Conservation (phyloP, 2,797 vertebrate genomes). For the Epinephelus awoara region DNA sequence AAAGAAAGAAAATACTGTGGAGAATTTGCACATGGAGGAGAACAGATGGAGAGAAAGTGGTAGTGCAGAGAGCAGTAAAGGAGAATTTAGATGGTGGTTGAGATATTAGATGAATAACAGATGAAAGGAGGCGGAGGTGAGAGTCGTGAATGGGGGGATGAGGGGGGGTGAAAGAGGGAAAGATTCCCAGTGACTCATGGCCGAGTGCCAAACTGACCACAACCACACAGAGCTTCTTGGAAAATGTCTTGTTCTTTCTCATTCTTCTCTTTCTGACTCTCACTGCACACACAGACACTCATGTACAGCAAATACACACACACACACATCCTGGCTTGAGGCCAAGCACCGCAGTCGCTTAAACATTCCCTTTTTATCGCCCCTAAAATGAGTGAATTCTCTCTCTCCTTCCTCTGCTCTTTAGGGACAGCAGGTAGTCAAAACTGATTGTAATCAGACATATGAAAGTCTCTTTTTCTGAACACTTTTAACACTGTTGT, state of each 20-base stretch:
- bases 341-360: constrained; percentile 63
- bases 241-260: constrained; percentile 42
- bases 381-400: constrained; percentile 38
- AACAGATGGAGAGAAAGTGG: not conserved
- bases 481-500: not conserved
- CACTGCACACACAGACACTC: not conserved
- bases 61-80: not conserved
- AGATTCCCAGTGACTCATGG: constrained; percentile 67
- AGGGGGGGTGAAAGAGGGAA: constrained; percentile 14
- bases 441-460: constrained; percentile 42
- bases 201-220: constrained; percentile 54
- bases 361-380: constrained; percentile 63
- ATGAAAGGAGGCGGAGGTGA: constrained; percentile 50
- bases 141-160: not conserved
- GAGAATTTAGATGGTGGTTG: constrained; percentile 13
- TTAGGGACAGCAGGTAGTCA: constrained; percentile 57
- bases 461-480: constrained; percentile 4
- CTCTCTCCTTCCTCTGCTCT: constrained; percentile 9
- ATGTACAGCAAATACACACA: not conserved
- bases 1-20: not conserved
- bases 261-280: constrained; percentile 3
- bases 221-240: constrained; percentile 50
- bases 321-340: constrained; percentile 32
- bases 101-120: constrained; percentile 45
- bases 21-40: not conserved